These are phyloP conservation scores for Candidula unifasciata DNA, from an alignment of 2,888 invertebrate species.

Conservation along the genomic window DNA sequence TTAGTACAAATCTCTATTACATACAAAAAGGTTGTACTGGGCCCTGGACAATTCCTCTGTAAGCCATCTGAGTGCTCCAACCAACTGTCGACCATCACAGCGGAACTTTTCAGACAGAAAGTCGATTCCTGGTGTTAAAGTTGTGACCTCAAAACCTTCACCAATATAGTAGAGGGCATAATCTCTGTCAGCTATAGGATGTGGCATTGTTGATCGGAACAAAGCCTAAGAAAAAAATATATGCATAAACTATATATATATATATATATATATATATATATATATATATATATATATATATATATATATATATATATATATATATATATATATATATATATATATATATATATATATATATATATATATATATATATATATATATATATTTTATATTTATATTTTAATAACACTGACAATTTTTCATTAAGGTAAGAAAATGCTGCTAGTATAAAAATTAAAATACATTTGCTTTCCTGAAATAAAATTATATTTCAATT, in stretches of 20 bases:
- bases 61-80: conserved; percentile 74
- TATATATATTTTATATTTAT: background rate
- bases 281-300: background rate
- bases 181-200: conserved; percentile 76
- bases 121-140: conserved; percentile 75
- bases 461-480: too few species aligned
- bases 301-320: background rate
- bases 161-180: conserved; percentile 77
- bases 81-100: conserved; percentile 73
- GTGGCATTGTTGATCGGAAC: conserved; percentile 76
- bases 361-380: background rate
- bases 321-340: background rate
- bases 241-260: too few species aligned
- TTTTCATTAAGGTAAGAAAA: too few species aligned
- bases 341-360: background rate
- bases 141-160: conserved; percentile 75
- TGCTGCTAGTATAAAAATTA: too few species aligned
- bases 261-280: background rate
- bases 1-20: conserved; percentile 48
- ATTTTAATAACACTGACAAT: too few species aligned
- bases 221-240: conserved; percentile 66
- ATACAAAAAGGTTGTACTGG: conserved; percentile 75
- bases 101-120: conserved; percentile 76
- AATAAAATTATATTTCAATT: too few species aligned
- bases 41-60: conserved; percentile 75